phyloP scores from a whole-genome alignment of 2,113 vertebrate species.

The Puntigrus tetrazona region DNA sequence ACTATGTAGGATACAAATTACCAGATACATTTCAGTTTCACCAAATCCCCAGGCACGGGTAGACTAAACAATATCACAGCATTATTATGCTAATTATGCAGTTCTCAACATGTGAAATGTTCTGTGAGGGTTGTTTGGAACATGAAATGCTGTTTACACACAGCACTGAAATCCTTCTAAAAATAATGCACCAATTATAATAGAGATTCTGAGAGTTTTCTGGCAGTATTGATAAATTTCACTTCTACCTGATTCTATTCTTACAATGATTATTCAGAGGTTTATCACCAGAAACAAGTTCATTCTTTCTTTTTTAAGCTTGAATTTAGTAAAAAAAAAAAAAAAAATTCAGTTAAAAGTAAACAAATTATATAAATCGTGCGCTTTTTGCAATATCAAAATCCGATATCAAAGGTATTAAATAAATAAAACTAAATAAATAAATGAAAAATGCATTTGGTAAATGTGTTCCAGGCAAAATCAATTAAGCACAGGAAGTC shows the following conservation, averaged over 20 bases:
- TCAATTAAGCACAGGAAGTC: neutral
- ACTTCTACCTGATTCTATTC: neutral
- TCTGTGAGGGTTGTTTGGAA: neutral
- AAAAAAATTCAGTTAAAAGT: neutral
- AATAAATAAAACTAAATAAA: neutral
- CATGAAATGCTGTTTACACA: slow-evolving; percentile 3
- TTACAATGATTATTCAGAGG: neutral
- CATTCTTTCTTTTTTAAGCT: neutral
- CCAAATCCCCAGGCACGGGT: slow-evolving; percentile 53
- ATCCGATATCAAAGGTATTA: no score
- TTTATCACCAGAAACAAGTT: neutral
- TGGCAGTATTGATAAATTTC: neutral
- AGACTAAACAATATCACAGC: slow-evolving; percentile 48
- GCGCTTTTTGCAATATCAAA: neutral
- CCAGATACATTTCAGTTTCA: slow-evolving; percentile 66
- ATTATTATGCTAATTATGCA: slow-evolving; percentile 44
- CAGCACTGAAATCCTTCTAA: neutral
- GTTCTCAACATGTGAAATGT: slow-evolving; percentile 44
- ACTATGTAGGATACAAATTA: slow-evolving; percentile 63
- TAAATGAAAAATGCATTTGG: neutral
- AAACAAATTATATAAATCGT: neutral
- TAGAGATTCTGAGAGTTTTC: neutral
- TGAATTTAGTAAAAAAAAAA: neutral
- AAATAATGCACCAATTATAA: slow-evolving; percentile 8
- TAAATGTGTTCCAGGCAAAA: neutral